Evolutionary conservation across 2,113 vertebrate species (phyloP).

Genomic region (Sigmodon hispidus): DNA sequence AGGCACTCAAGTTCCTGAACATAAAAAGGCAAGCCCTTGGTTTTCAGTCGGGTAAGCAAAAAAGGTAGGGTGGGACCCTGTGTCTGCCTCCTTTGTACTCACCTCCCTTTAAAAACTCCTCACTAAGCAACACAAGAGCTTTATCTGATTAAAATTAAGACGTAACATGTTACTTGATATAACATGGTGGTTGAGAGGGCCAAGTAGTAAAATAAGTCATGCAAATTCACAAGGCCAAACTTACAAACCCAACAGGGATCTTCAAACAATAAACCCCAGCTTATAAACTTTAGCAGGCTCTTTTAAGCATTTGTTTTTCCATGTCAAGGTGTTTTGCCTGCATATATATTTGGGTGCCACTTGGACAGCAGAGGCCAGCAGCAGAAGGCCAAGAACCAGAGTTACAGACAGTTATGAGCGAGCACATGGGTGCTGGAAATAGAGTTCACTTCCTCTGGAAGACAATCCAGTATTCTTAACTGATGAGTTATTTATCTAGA

Average conservation of each 20-base stretch:
- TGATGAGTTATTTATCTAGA: neutral
- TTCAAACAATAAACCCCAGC: neutral
- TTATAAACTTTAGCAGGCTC: neutral
- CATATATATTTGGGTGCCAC: neutral
- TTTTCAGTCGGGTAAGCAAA: neutral
- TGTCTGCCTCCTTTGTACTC: neutral
- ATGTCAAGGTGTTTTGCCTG: neutral
- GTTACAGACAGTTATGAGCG: neutral
- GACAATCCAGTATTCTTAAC: neutral
- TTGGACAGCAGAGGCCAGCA: neutral
- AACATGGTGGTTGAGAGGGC: neutral
- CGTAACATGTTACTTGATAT: neutral
- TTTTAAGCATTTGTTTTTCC: neutral
- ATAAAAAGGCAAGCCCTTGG: neutral
- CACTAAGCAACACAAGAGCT: slow-evolving; percentile 8
- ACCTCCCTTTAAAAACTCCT: neutral
- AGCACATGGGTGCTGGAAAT: neutral
- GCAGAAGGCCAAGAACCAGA: neutral
- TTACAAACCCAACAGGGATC: neutral
- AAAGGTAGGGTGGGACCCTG: neutral
- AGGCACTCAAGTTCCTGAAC: slow-evolving; percentile 96
- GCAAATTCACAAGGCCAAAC: slow-evolving; percentile 1
- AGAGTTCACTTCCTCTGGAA: neutral
- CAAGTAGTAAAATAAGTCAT: neutral
- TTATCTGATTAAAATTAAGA: neutral